Evolutionary conservation across 2,797 vertebrate genomes (phyloP).

Genomic region (Pangasius larnaudii): DNA sequence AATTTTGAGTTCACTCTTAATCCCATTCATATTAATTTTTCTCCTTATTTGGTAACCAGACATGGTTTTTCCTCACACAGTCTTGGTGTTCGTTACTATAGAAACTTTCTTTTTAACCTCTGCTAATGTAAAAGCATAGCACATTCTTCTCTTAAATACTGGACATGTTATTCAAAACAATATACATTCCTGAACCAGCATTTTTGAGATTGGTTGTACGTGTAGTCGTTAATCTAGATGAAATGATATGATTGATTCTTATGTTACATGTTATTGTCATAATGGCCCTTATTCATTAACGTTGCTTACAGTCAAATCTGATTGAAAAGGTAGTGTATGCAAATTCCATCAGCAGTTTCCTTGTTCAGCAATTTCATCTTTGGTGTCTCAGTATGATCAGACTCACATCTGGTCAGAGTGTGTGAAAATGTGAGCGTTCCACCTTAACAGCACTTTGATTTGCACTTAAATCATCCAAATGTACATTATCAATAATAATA

Average conservation of each 20-base stretch:
- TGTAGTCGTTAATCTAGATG: conserved; percentile 1
- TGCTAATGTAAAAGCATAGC: conserved; percentile 27
- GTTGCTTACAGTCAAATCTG: neutral
- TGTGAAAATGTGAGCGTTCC: neutral
- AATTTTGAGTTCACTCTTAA: neutral
- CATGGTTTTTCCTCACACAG: neutral
- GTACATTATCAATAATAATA: neutral
- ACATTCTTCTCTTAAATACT: conserved; percentile 38
- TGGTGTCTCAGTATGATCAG: too few relatives aligned
- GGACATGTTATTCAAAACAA: conserved; percentile 40
- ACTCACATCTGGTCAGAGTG: neutral
- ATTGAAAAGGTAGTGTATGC: neutral
- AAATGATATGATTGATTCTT: conserved; percentile 1
- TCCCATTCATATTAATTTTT: neutral
- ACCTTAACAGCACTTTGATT: neutral
- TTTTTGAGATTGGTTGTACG: conserved; percentile 27
- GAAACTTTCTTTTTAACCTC: conserved; percentile 29
- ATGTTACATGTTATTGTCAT: neutral
- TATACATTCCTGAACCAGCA: conserved; percentile 29
- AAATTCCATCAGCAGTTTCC: neutral
- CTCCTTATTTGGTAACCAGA: neutral
- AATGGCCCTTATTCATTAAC: neutral
- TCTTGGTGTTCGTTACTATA: neutral
- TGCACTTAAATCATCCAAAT: neutral
- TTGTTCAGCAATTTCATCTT: neutral